Evolutionary conservation across 2,797 vertebrate genomes (phyloP).

Genomic region (Sparus aurata): DNA sequence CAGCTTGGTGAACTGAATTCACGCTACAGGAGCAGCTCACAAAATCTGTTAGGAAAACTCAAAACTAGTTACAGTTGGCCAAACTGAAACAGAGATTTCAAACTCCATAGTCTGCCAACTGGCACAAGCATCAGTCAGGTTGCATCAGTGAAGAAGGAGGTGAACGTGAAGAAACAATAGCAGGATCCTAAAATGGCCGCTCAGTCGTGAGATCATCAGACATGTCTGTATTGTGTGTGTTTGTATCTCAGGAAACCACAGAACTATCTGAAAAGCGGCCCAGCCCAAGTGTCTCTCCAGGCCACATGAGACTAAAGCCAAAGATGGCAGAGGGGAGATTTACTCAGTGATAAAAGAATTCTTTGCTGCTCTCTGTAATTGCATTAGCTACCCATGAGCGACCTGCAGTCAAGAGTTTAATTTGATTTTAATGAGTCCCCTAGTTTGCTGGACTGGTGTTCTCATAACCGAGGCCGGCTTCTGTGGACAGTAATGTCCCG

Average conservation of each 20-base stretch:
- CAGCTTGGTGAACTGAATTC: too few relatives aligned
- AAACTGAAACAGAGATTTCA: too few relatives aligned
- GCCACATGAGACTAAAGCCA: slow-evolving; percentile 2
- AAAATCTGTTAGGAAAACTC: not conserved
- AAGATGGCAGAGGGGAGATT: slow-evolving; percentile 33
- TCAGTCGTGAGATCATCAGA: not conserved
- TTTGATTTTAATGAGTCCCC: slow-evolving; percentile 74
- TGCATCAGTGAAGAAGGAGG: not conserved
- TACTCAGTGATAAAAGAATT: slow-evolving; percentile 57
- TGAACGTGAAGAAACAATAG: not conserved
- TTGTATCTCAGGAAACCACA: slow-evolving; percentile 1
- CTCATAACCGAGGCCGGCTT: slow-evolving; percentile 34
- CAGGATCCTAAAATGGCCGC: not conserved
- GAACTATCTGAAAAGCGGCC: not conserved
- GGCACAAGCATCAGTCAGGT: too few relatives aligned
- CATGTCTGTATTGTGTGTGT: not conserved
- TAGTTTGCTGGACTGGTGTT: slow-evolving; percentile 45
- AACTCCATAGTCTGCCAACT: not conserved
- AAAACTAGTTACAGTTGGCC: too few relatives aligned
- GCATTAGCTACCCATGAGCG: slow-evolving; percentile 70
- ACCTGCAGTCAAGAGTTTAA: slow-evolving; percentile 66
- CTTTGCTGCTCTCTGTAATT: slow-evolving; percentile 70
- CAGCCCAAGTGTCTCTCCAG: not conserved
- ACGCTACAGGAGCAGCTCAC: not conserved
- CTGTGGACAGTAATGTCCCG: slow-evolving; percentile 35